Base-by-base conservation (phyloP, 2,797 vertebrate genomes). In the Distichodus sexfasciatus region DNA sequence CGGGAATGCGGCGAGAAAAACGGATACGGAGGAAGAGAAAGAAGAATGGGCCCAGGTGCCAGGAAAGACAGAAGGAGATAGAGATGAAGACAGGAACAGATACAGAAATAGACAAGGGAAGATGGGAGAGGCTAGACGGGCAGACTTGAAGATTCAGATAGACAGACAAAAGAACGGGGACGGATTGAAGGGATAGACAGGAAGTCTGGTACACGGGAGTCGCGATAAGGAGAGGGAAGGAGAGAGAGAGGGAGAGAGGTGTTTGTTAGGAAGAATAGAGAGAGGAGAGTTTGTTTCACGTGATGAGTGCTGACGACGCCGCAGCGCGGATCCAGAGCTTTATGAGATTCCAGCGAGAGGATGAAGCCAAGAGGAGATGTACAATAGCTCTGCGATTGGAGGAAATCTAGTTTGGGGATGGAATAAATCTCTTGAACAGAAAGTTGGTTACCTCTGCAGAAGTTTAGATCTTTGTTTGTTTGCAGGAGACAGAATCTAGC, bases 1-100 rank as follows among this genome's bases (percentile, higher is more conserved):
- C 40, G 47, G 41, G 44, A 14, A 55, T 11, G 21, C 23, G 59
- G 23, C 8, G 6, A 62, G 50, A 68, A 26, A 36, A 4, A 44
- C 26, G 43, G 28, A 50, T 47, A 9, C 17, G 14, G 28, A n/a
- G 10, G 33, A 17, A 14, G 10, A 3, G 3, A 2, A 43, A 9
- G 33, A 64, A 19, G 33, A n/a, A n/a, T n/a, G n/a, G n/a, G n/a
- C n/a, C n/a, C n/a, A n/a, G n/a, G n/a, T n/a, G n/a, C n/a, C n/a
- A n/a, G n/a, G 50, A 59, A 38, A 54, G 44, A 31, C 43, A 10
- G 53, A 66, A 59, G 28, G n/a, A 66, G 41, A 24, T 17, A 36
- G 54, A 19, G 38, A 65, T 38, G 31, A 54, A 71, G 62, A 64
- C 41, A 64, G 17, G n/a, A 44, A 72, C 61, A 51, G 46, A 28